Percentiles rank a stretch among this genome's conserved stretches.
These are phyloP conservation scores for Hirtodrosophila cameraria DNA, from an alignment of 2,888 invertebrate species.

Conservation along the genomic window DNA sequence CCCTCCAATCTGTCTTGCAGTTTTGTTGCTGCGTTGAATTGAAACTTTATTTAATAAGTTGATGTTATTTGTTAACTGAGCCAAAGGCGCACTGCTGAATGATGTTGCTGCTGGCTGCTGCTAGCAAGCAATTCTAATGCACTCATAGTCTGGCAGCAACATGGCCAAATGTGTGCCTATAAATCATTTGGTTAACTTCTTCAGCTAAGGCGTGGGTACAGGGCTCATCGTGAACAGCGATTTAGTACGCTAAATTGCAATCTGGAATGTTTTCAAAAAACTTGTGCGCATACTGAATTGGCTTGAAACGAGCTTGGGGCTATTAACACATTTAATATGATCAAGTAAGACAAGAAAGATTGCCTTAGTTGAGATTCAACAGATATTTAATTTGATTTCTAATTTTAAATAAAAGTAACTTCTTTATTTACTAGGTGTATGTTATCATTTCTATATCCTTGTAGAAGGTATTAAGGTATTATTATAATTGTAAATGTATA, in stretches of 20 bases:
- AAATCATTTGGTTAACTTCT: slow-evolving; percentile 38
- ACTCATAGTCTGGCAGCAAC: slow-evolving; percentile 38
- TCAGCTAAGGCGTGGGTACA: slow-evolving; percentile 50
- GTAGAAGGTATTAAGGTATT: neutral
- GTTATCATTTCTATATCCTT: too few relatives aligned
- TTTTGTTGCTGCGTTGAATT: slow-evolving; percentile 54
- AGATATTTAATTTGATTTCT: too few relatives aligned
- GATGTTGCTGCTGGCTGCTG: slow-evolving; percentile 50
- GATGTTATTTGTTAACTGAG: slow-evolving; percentile 79
- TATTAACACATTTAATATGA: neutral
- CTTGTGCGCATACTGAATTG: slow-evolving; percentile 13
- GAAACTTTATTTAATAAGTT: slow-evolving; percentile 80
- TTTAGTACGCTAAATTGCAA: slow-evolving; percentile 37
- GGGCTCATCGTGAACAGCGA: slow-evolving; percentile 37
- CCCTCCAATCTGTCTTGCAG: slow-evolving; percentile 35
- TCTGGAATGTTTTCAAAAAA: slow-evolving; percentile 12
- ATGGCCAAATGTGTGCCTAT: slow-evolving; percentile 40
- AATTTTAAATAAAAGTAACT: too few relatives aligned
- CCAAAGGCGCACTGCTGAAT: slow-evolving; percentile 64
- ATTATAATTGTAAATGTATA: neutral
- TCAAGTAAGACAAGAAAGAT: too few relatives aligned
- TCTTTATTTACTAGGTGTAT: too few relatives aligned
- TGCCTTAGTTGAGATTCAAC: too few relatives aligned
- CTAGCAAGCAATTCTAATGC: slow-evolving; percentile 55
- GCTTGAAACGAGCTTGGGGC: neutral